These are phyloP conservation scores for Prionailurus bengalensis DNA, from an alignment of 2,113 vertebrate genomes.

Conservation along the genomic window DNA sequence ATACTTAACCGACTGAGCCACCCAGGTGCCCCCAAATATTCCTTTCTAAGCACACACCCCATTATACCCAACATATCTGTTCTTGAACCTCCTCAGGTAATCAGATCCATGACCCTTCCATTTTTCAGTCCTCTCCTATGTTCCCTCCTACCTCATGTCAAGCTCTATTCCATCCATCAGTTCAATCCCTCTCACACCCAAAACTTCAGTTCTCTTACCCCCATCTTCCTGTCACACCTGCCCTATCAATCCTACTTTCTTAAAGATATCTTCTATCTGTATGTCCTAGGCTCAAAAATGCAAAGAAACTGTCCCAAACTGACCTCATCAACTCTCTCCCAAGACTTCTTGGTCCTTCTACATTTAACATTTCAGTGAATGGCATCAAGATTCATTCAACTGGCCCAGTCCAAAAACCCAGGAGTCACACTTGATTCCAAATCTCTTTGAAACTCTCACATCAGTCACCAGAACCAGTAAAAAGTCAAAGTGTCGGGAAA, in stretches of 20 bases:
- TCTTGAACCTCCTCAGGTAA: background rate
- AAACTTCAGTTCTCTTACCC: background rate
- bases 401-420: background rate
- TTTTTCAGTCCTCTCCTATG: background rate
- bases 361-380: slow-evolving; percentile 19
- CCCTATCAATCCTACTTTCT: slow-evolving; percentile 2
- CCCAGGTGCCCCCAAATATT: background rate
- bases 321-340: background rate
- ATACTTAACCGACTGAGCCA: too few relatives aligned
- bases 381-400: background rate
- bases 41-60: background rate
- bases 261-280: background rate
- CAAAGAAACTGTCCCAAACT: background rate
- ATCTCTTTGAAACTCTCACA: background rate
- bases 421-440: background rate
- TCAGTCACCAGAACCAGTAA: background rate
- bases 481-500: background rate
- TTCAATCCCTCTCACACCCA: background rate
- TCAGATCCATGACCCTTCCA: background rate
- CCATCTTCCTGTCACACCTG: background rate
- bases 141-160: background rate
- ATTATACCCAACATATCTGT: background rate
- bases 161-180: background rate
- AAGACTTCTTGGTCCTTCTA: slow-evolving; percentile 21
- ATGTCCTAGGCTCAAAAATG: background rate